phyloP scores from a whole-genome alignment of 2,888 invertebrate genomes.

The Scelioninae gen. 1 region DNA sequence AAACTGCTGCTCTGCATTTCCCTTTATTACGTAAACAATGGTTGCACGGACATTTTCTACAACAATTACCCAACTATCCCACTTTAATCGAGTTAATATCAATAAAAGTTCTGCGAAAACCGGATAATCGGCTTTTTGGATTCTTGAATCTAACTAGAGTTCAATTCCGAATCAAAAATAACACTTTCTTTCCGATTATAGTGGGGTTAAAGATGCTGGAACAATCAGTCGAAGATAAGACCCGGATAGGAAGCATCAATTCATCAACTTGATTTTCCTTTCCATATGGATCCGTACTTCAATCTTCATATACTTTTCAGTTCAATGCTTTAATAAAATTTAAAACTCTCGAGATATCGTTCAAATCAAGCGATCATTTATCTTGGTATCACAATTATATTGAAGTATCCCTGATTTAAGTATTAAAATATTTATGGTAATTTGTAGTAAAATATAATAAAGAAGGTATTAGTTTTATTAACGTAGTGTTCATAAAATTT shows the following conservation, averaged over 20 bases:
- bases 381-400: neutral
- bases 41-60: slow-evolving; percentile 4
- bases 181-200: slow-evolving; percentile 16
- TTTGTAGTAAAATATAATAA: too few species aligned
- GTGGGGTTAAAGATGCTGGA: slow-evolving; percentile 13
- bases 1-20: slow-evolving; percentile 1
- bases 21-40: slow-evolving; percentile 16
- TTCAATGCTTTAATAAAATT: slow-evolving; percentile 15
- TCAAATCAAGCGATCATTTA: neutral
- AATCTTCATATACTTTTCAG: slow-evolving; percentile 14
- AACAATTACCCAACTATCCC: neutral
- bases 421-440: too few species aligned
- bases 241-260: slow-evolving; percentile 11
- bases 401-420: too few species aligned
- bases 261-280: slow-evolving; percentile 16
- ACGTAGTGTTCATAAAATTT: too few species aligned
- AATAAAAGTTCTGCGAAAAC: neutral
- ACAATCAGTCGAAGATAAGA: slow-evolving; percentile 15
- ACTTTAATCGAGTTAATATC: neutral
- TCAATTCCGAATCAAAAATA: neutral
- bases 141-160: neutral
- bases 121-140: neutral
- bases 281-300: slow-evolving; percentile 7
- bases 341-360: slow-evolving; percentile 1
- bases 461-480: too few species aligned